Conservation (phyloP, 2,113 vertebrate genomes). For the Todiramphus saurophagus region DNA sequence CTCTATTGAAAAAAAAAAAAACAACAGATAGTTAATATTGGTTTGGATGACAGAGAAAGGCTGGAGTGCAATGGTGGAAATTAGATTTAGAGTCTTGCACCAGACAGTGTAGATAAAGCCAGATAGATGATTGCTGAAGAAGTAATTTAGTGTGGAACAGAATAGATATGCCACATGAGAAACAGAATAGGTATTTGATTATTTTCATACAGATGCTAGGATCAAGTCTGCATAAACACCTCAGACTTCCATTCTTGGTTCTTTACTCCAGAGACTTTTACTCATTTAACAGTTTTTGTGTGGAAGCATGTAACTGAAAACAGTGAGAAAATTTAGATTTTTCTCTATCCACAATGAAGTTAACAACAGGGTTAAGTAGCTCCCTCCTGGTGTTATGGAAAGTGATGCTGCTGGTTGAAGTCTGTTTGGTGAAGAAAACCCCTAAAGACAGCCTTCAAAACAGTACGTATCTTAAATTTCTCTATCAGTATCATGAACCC, state of each 20-base stretch:
- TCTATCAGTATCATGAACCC: neutral
- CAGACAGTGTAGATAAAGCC: neutral
- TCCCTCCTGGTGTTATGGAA: neutral
- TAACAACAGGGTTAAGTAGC: neutral
- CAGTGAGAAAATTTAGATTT: neutral
- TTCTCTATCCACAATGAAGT: neutral
- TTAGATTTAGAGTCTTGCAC: neutral
- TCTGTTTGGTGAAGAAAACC: neutral
- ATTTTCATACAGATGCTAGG: neutral
- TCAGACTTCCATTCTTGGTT: neutral
- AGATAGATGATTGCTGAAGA: neutral
- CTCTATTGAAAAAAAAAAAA: neutral
- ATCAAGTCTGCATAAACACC: neutral
- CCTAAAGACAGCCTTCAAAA: neutral
- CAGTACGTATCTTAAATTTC: neutral
- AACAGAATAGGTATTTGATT: neutral
- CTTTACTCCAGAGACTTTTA: neutral
- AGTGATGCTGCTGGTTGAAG: neutral
- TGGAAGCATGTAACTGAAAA: neutral
- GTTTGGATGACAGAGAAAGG: neutral
- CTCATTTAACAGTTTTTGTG: neutral
- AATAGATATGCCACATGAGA: neutral
- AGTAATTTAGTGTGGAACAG: neutral
- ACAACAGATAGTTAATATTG: neutral
- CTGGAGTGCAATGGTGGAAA: neutral